phyloP scores from a whole-genome alignment of 1,140 invertebrate species.

The Macrotrachela quadricornifera region DNA sequence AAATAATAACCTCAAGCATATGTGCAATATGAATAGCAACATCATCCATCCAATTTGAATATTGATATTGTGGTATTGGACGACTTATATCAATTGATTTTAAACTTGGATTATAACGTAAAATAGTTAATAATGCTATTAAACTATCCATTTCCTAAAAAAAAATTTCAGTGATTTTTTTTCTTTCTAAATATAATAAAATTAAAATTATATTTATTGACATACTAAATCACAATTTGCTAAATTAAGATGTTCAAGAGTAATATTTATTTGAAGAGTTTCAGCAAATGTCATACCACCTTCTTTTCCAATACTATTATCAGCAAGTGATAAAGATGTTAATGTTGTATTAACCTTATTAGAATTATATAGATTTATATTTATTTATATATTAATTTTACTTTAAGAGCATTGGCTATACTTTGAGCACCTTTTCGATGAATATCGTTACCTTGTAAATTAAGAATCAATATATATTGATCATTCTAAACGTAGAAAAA shows the following conservation, averaged over 20 bases:
- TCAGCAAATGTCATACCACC: conserved; percentile 29
- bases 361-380: no score
- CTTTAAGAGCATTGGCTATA: no score
- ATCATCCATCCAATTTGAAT: conserved; percentile 19
- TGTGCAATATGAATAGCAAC: conserved; percentile 24
- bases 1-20: conserved; percentile 20
- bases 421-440: no score
- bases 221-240: conserved; percentile 25
- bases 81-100: conserved; percentile 22
- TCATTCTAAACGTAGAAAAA: not conserved
- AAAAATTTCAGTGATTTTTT: no score
- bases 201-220: no score
- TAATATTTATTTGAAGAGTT: conserved; percentile 25
- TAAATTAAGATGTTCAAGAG: conserved; percentile 20
- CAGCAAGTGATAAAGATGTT: no score
- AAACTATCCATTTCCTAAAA: conserved; percentile 23
- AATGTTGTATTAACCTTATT: no score
- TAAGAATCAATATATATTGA: not conserved
- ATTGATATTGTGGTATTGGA: conserved; percentile 20
- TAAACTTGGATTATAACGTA: conserved; percentile 19
- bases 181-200: conserved; percentile 1
- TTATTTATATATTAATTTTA: no score
- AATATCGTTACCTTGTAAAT: conserved; percentile 4
- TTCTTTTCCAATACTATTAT: conserved; percentile 22
- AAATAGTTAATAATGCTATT: conserved; percentile 25